phyloP scores from a whole-genome alignment of 2,888 invertebrate genomes.

The Apamea anceps region DNA sequence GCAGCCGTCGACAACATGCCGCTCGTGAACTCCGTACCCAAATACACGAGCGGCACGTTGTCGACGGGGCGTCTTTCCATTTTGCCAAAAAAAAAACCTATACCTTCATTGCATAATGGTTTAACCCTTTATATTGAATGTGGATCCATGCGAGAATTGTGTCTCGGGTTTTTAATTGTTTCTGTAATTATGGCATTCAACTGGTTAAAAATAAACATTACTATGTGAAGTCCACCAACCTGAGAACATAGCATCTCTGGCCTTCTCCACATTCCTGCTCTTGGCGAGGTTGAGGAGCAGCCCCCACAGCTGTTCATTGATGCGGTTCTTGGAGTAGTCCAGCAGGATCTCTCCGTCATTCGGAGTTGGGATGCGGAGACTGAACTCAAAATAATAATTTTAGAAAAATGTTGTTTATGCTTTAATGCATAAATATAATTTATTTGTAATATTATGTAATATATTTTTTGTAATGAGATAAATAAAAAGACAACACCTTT shows the following conservation, averaged over 20 bases:
- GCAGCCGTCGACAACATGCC: too few species aligned
- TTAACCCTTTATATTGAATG: too few species aligned
- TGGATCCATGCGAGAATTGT: too few species aligned
- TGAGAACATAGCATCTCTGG: slow-evolving; percentile 97
- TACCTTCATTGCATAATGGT: too few species aligned
- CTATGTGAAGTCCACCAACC: slow-evolving; percentile 70
- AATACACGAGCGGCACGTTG: too few species aligned
- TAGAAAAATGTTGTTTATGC: neutral
- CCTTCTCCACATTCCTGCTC: slow-evolving; percentile 95
- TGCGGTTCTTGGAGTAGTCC: slow-evolving; percentile 99
- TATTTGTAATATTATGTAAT: too few species aligned
- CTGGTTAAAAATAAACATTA: neutral
- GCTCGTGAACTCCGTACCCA: too few species aligned
- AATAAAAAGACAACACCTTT: neutral
- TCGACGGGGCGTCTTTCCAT: too few species aligned
- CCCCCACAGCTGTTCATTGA: slow-evolving; percentile 94
- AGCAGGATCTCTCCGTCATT: slow-evolving; percentile 97
- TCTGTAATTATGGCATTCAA: too few species aligned
- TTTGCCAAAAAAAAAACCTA: too few species aligned
- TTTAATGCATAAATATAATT: neutral
- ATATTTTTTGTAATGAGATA: neutral
- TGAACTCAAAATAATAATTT: slow-evolving; percentile 75
- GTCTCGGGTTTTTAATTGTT: too few species aligned
- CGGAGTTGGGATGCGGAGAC: slow-evolving; percentile 94
- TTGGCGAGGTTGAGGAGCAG: slow-evolving; percentile 95